Percentiles rank a stretch among this genome's conserved stretches.
Evolutionary conservation across 2,888 invertebrate genomes (phyloP).

Genomic region (Diaperis boleti): DNA sequence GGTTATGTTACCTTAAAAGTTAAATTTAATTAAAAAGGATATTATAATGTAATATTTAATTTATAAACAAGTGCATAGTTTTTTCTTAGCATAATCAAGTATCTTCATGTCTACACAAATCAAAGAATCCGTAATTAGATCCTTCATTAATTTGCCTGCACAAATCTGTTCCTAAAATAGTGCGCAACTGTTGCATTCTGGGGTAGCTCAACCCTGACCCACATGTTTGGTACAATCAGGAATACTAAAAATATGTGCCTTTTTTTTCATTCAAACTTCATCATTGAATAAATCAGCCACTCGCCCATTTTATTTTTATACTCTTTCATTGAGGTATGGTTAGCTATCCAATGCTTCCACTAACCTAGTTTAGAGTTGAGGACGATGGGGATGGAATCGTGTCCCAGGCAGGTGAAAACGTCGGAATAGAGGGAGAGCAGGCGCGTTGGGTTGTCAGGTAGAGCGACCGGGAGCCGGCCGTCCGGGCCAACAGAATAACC

Average conservation of each 20-base stretch:
- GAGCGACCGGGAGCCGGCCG: slow-evolving; percentile 52
- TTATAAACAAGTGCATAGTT: too few species aligned
- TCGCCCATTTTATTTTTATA: too few species aligned
- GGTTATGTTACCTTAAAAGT: too few species aligned
- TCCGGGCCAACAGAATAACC: slow-evolving; percentile 59
- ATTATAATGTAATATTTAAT: too few species aligned
- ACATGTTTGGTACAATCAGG: background rate
- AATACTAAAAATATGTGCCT: background rate
- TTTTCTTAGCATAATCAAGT: too few species aligned
- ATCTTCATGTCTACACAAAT: too few species aligned
- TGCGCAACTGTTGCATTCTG: slow-evolving; percentile 1
- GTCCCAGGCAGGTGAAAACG: slow-evolving; percentile 51
- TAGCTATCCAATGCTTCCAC: slow-evolving; percentile 42
- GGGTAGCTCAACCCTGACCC: slow-evolving; percentile 1
- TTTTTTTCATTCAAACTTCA: too few species aligned
- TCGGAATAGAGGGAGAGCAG: slow-evolving; percentile 48
- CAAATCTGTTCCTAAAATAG: background rate
- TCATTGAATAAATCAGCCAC: too few species aligned
- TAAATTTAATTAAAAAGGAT: too few species aligned
- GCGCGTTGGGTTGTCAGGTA: slow-evolving; percentile 60
- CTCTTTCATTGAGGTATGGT: too few species aligned
- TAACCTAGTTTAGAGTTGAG: slow-evolving; percentile 51
- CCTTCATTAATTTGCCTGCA: background rate
- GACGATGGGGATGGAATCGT: slow-evolving; percentile 39
- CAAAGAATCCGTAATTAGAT: background rate